phyloP scores from a whole-genome alignment of 2,888 invertebrate genomes.

The Protodeltote pygarga region DNA sequence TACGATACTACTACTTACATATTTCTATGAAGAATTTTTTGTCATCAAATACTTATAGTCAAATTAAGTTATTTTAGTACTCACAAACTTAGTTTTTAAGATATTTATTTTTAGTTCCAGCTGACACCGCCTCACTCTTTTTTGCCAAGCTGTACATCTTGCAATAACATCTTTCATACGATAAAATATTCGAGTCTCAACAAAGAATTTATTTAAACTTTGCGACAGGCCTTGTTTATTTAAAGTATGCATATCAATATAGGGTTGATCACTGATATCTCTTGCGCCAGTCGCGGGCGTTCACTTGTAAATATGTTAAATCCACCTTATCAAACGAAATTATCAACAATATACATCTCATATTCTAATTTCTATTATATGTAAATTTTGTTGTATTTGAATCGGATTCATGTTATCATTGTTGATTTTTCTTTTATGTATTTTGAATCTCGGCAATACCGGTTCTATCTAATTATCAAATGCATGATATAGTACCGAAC shows the following conservation, averaged over 20 bases:
- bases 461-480: constrained; percentile 57
- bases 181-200: too few relatives aligned
- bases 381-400: constrained; percentile 46
- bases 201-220: too few relatives aligned
- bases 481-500: constrained; percentile 51
- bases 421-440: constrained; percentile 52
- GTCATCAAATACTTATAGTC: too few relatives aligned
- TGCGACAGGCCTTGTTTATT: too few relatives aligned
- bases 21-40: too few relatives aligned
- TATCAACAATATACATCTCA: constrained; percentile 49
- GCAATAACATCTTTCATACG: too few relatives aligned
- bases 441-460: constrained; percentile 37
- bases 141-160: too few relatives aligned
- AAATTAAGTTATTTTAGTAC: too few relatives aligned
- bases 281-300: constrained; percentile 17
- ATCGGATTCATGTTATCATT: constrained; percentile 45
- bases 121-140: too few relatives aligned
- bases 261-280: constrained; percentile 29
- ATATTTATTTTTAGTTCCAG: too few relatives aligned
- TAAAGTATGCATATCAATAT: constrained; percentile 10
- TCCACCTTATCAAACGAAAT: constrained; percentile 54
- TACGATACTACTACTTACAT: too few relatives aligned
- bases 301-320: constrained; percentile 36
- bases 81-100: too few relatives aligned
- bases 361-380: constrained; percentile 64